Evolutionary conservation across 2,888 invertebrate species (phyloP), one percentile per base, ranked within the genome.

Genomic region (Pollenia griseotomentosa): DNA sequence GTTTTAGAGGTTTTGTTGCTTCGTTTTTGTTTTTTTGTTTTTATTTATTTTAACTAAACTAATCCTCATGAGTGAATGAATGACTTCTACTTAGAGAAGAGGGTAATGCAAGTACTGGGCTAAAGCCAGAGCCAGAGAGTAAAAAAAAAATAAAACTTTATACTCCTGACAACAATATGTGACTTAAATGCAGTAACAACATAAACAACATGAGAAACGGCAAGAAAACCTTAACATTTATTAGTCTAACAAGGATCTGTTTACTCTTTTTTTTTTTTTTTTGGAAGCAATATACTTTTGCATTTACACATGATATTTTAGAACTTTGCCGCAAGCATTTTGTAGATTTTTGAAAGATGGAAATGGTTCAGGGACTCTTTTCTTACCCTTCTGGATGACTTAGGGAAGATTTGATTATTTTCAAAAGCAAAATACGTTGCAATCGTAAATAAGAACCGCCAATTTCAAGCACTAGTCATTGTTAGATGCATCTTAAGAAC

Each of bases 51-150:
- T 84, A 82, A 83, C 74, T 59, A 65, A 75, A 87, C 82, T 85
- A 84, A 87, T 87, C 81, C 87, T 63, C 87, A 53, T 46, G 87
- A 87, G 87, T 87, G 71, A 71, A 80, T 81, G 75, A 70, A 42
- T 71, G 84, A 55, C 79, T 79, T 33, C 33, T 33, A 46, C 44
- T 16, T 61, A 44, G 59, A 84, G 44, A 66, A 59, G 16, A 83
- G 33, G 63, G 33, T 46, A 59, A 16, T 44, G 57, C 59, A 77
- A 65, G n/a, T n/a, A 14, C 19, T 44, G 46, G 61, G 2, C 48
- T 44, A 51, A 70, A 65, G 53, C 16, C 14, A 77, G 44, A 44
- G 14, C 40, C 51, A 59, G 61, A n/a, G 63, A 48, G 42, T 40
- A 12, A 61, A 9, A n/a, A 51, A 46, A 33, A 40, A 68, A 57